phyloP scores from a whole-genome alignment of 2,888 invertebrate genomes.

The Ernsta delagoae region DNA sequence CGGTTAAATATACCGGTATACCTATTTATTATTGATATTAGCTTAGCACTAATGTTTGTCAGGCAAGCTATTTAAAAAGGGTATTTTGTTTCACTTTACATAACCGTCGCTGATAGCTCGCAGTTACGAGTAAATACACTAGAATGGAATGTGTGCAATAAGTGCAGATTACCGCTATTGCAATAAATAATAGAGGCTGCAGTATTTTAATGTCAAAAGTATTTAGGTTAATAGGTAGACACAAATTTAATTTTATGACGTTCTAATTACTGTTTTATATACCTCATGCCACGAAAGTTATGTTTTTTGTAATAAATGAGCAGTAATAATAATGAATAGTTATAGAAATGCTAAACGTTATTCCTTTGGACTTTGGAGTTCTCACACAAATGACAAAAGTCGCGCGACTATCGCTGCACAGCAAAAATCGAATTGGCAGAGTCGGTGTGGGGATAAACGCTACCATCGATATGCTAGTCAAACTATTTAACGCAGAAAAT shows the following conservation, averaged over 20 bases:
- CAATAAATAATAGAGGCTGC: conserved; percentile 33
- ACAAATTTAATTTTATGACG: conserved; percentile 18
- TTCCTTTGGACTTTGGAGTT: too few relatives aligned
- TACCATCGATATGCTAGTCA: too few relatives aligned
- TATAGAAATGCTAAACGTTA: too few relatives aligned
- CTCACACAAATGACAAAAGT: too few relatives aligned
- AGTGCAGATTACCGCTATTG: conserved; percentile 29
- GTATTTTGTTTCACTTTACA: conserved; percentile 7
- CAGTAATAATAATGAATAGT: too few relatives aligned
- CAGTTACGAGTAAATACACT: background rate
- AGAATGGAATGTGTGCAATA: conserved; percentile 25
- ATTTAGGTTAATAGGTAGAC: conserved; percentile 34
- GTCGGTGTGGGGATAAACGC: too few relatives aligned
- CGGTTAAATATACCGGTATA: background rate
- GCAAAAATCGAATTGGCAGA: too few relatives aligned
- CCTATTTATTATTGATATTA: too few relatives aligned
- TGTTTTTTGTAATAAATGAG: too few relatives aligned
- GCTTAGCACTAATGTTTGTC: too few relatives aligned
- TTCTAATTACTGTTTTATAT: conserved; percentile 23
- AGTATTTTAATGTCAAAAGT: conserved; percentile 34
- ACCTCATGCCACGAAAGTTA: background rate
- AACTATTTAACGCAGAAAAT: too few relatives aligned
- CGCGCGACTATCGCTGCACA: too few relatives aligned
- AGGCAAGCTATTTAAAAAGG: conserved; percentile 11
- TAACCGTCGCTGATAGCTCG: conserved; percentile 5